Conservation (phyloP, 2,888 invertebrate genomes). For the Clitarchus hookeri region DNA sequence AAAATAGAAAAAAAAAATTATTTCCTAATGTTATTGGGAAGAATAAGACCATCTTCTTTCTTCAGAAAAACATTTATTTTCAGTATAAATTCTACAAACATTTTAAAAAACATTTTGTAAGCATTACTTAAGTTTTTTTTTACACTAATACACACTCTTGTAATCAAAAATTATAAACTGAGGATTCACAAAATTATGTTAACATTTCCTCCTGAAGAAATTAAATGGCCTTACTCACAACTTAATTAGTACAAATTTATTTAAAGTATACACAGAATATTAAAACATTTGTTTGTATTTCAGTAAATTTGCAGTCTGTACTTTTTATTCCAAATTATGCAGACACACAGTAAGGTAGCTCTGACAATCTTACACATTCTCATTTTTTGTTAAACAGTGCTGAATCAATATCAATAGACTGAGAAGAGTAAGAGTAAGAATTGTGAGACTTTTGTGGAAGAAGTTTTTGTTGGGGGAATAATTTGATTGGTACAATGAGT, state of each 20-base stretch:
- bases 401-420: neutral
- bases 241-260: neutral
- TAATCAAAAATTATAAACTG: neutral
- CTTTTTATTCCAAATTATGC: too few relatives aligned
- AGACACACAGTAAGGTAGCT: too few relatives aligned
- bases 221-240: neutral
- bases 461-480: neutral
- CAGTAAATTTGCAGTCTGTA: too few relatives aligned
- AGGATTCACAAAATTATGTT: neutral
- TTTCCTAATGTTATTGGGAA: neutral
- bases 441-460: neutral
- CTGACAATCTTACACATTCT: neutral
- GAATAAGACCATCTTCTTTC: conserved; percentile 14
- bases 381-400: neutral
- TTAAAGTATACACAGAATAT: too few relatives aligned
- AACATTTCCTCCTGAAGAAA: neutral
- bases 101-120: neutral
- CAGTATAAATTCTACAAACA: neutral
- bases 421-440: neutral
- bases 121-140: neutral
- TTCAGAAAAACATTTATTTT: neutral
- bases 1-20: neutral
- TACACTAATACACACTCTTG: neutral
- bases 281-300: too few relatives aligned
- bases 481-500: neutral